Evolutionary conservation across 2,888 invertebrate species (phyloP).

Genomic region (Sepioteuthis lessoniana): DNA sequence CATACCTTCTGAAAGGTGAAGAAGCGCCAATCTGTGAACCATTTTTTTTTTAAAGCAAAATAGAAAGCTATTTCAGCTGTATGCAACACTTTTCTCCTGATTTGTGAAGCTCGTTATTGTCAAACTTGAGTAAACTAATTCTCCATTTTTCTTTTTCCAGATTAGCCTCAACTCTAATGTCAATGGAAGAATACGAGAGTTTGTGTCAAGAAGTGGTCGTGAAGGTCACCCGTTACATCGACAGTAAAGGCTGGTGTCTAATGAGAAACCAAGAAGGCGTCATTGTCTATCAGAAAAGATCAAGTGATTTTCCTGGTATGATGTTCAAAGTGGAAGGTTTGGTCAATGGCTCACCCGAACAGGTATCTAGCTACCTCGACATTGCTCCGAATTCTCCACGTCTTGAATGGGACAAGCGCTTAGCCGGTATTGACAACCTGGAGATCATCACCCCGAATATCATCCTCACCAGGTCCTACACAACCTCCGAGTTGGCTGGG

Average conservation of each 20-base stretch:
- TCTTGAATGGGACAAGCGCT: slow-evolving; percentile 10
- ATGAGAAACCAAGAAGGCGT: background rate
- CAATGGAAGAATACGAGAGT: background rate
- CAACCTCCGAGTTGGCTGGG: background rate
- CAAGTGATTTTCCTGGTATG: background rate
- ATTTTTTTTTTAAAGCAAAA: too few species aligned
- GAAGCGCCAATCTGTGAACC: too few species aligned
- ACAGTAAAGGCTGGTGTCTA: background rate
- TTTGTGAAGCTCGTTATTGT: too few species aligned
- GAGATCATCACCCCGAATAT: background rate
- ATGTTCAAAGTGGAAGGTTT: background rate
- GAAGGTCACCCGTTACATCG: background rate
- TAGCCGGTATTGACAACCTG: background rate
- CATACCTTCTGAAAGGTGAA: too few species aligned
- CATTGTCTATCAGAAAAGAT: background rate
- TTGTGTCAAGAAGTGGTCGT: background rate
- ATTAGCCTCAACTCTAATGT: background rate
- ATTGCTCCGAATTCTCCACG: background rate
- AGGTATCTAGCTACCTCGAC: background rate
- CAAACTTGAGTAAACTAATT: too few species aligned
- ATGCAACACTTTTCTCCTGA: too few species aligned
- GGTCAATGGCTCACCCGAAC: background rate
- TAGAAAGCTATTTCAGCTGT: too few species aligned
- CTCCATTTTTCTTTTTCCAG: background rate
- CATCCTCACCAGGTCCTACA: background rate